These are phyloP conservation scores for Clarias laeviceps DNA, from an alignment of 2,797 vertebrate genomes.

Conservation along the genomic window DNA sequence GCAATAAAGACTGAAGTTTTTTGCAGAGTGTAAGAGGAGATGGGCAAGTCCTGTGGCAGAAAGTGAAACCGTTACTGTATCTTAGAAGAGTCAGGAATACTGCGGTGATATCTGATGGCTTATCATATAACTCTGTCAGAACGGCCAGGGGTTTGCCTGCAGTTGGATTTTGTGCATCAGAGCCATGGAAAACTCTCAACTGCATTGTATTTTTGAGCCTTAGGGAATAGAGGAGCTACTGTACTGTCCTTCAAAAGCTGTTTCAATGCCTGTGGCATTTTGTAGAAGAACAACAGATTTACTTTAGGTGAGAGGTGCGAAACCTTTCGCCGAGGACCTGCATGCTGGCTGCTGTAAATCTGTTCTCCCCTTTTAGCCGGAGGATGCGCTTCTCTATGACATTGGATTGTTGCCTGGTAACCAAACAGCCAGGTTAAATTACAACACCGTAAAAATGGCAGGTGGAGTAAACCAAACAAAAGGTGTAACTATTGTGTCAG, in stretches of 20 bases:
- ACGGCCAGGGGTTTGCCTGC: background rate
- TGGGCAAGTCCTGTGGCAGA: background rate
- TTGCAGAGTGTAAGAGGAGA: background rate
- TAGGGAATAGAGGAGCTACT: background rate
- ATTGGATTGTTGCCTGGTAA: constrained; percentile 46
- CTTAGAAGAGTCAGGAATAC: background rate
- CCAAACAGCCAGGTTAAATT: constrained; percentile 44
- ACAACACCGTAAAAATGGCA: constrained; percentile 44
- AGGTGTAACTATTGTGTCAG: constrained; percentile 35
- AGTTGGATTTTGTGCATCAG: background rate
- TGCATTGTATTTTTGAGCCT: background rate
- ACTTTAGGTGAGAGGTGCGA: background rate
- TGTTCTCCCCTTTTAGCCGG: background rate
- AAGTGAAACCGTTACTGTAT: background rate
- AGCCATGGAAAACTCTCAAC: background rate
- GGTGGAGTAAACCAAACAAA: constrained; percentile 46
- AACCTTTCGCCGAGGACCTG: constrained; percentile 25
- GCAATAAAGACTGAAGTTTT: constrained; percentile 8
- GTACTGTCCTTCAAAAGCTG: background rate
- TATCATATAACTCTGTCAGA: background rate
- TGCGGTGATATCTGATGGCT: background rate
- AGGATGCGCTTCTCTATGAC: constrained; percentile 23
- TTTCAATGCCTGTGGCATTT: constrained; percentile 4
- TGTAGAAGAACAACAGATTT: background rate
- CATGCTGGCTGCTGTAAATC: constrained; percentile 31